These are phyloP conservation scores for Leucoraja ocellata DNA, from an alignment of 2,797 vertebrate species.

Conservation along the genomic window DNA sequence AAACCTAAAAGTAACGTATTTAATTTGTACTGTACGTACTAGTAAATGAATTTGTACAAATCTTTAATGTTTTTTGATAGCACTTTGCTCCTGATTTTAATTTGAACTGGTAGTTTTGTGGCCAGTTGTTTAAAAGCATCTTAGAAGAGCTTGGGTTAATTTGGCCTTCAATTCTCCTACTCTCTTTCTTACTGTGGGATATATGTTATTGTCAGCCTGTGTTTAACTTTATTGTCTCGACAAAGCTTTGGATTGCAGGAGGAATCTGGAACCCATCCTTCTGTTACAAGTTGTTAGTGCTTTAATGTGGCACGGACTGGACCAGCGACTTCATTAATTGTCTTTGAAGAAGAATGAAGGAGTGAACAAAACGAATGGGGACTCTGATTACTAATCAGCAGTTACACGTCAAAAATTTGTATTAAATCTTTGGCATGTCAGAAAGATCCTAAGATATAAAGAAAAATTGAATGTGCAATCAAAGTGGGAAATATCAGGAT, in stretches of 20 bases:
- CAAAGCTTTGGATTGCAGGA: neutral
- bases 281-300: neutral
- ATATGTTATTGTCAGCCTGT: neutral
- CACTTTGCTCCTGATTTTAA: neutral
- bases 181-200: neutral
- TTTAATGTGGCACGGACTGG: neutral
- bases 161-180: neutral
- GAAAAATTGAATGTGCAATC: neutral
- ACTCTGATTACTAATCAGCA: neutral
- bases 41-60: neutral
- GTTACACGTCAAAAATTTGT: neutral
- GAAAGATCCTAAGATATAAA: neutral
- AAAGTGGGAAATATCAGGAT: neutral
- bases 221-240: neutral
- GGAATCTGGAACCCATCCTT: neutral
- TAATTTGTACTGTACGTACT: neutral
- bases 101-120: neutral
- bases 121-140: neutral
- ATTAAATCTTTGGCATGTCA: neutral
- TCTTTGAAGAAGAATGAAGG: neutral
- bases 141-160: constrained; percentile 12
- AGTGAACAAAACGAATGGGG: neutral
- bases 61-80: neutral
- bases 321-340: neutral
- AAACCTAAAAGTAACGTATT: neutral